Conservation (phyloP, 2,797 vertebrate species). For the Aeoliscus strigatus region DNA sequence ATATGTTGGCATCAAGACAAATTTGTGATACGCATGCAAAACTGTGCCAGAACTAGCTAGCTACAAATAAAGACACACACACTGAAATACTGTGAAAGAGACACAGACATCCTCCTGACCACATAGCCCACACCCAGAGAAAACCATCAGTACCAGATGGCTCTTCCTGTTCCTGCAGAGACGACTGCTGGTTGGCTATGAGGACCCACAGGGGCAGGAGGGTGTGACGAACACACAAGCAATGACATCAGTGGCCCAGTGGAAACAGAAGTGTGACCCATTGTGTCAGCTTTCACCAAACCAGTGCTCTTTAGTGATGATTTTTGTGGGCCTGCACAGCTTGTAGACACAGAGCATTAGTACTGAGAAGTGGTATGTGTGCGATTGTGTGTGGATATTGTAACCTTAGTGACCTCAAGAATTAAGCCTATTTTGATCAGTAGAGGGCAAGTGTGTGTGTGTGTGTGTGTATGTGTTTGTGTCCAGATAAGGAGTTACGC, state of each 20-base stretch:
- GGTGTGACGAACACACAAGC: constrained; percentile 50
- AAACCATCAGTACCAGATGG: constrained; percentile 75
- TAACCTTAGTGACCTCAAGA: constrained; percentile 10
- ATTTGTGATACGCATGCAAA: not conserved
- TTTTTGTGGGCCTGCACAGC: constrained; percentile 20
- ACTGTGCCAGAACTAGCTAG: not conserved
- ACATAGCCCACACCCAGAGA: constrained; percentile 46
- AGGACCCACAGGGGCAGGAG: constrained; percentile 40
- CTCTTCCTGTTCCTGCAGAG: constrained; percentile 64
- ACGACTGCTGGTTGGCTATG: constrained; percentile 50
- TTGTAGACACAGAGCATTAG: constrained; percentile 14
- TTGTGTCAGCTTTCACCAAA: constrained; percentile 32
- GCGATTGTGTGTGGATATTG: not conserved
- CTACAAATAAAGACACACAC: constrained; percentile 1
- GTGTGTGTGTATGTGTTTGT: constrained; percentile 2
- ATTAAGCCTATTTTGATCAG: not conserved
- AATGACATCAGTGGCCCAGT: constrained; percentile 55
- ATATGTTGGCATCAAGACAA: not conserved
- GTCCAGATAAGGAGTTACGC: constrained; percentile 20
- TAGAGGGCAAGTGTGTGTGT: constrained; percentile 3
- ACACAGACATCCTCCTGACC: constrained; percentile 6
- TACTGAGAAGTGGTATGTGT: constrained; percentile 9
- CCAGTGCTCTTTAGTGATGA: constrained; percentile 31
- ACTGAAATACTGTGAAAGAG: constrained; percentile 7
- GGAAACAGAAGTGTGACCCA: constrained; percentile 44